Evolutionary conservation across 64 coral and sea anemone species (phyloP).

Genomic region (Montipora foliosa): DNA sequence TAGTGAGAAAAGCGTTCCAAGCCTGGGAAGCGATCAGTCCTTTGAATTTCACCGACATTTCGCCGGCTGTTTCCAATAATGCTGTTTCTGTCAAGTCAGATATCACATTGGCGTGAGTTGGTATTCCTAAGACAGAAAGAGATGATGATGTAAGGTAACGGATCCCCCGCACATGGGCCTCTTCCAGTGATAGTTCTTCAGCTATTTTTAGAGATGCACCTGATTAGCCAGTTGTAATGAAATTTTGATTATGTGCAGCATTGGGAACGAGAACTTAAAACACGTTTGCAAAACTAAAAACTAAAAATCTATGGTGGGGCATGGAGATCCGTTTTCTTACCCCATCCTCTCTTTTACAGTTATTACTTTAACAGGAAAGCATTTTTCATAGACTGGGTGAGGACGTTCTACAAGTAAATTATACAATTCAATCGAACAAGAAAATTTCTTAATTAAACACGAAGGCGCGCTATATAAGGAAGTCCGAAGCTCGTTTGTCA

Average conservation of each 20-base stretch:
- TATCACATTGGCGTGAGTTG: conserved; percentile 70
- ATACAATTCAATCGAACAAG: conserved; percentile 3
- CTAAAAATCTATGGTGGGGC: no score
- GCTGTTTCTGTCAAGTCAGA: neutral
- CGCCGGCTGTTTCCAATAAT: neutral
- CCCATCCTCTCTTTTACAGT: neutral
- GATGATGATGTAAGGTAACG: no score
- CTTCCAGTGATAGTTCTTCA: no score
- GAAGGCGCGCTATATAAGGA: no score
- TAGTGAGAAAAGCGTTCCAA: conserved; percentile 43
- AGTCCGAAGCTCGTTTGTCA: no score
- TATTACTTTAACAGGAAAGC: conserved; percentile 30
- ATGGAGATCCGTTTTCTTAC: no score
- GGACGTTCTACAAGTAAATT: conserved; percentile 3
- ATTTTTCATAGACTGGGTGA: conserved; percentile 1
- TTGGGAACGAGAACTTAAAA: no score
- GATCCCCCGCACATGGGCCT: no score
- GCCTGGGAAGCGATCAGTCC: conserved; percentile 47
- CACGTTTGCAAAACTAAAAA: no score
- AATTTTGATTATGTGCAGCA: no score
- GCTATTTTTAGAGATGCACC: no score
- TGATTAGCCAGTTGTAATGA: no score
- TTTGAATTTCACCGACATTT: conserved; percentile 27
- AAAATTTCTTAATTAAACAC: neutral
- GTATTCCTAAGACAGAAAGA: neutral